Evolutionary conservation across 2,797 vertebrate genomes (phyloP), one percentile per base, ranked within the genome.

Genomic region (Semotilus atromaculatus): DNA sequence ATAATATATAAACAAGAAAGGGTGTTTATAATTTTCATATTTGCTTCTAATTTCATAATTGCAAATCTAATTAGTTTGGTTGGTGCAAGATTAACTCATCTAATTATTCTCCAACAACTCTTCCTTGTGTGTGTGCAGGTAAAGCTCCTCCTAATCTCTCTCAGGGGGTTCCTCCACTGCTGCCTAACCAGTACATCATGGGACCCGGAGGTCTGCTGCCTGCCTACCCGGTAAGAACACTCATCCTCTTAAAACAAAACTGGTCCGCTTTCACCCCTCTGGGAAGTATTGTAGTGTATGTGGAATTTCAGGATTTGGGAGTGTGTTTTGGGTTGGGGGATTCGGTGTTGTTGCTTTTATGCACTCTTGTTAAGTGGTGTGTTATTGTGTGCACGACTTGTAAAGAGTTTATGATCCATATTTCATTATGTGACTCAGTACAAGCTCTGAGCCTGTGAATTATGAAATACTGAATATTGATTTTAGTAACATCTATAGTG

Each of bases 161-260:
- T 77, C 97, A 97, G 91, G 98, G 97, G 84, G 96, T 98, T 36
- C 97, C 97, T 10, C 98, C 98, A 77, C 94, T 99, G 89, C 93
- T 99, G 91, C 97, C 96, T 93, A 99, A 97, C 95, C 98, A 99
- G 95, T 99, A 99, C 93, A 97, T 99, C 91, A 95, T 99, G 94
- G 98, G 98, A 89, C 98, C 98, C 5, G 98, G 98, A 90, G 98
- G 98, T 89, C 95, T 99, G 89, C 96, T 99, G 86, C 97, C 98
- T 88, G 98, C 98, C 88, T 99, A 99, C 92, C 97, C 98, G 92
- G 98, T 99, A 95, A 97, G 95, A 89, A 82, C 34, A 36, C 38
- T 67, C 34, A n/a, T 66, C 58, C 48, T 85, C 43, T 71, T 70
- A 71, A 58, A 31, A 79, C 38, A 45, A 10, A 85, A 62, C 86